phyloP scores from a whole-genome alignment of 1,140 invertebrate genomes.

The Bursaphelenchus mucronatus region DNA sequence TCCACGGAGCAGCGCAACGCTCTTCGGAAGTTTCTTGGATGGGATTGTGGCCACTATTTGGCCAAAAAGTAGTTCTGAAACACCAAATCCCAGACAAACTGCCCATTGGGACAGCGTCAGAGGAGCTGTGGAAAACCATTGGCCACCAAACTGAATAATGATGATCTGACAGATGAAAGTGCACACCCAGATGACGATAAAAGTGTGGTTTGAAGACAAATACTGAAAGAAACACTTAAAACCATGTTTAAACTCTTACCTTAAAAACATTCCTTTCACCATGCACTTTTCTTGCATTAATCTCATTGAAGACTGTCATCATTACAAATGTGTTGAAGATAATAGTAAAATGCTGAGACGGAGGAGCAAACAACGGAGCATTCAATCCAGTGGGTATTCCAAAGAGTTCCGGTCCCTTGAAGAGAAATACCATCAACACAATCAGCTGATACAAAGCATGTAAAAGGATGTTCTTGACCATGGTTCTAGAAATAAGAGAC shows the following conservation, averaged over 20 bases:
- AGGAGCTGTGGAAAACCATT: constrained; percentile 82
- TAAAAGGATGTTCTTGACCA: constrained; percentile 99
- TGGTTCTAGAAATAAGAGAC: constrained; percentile 92
- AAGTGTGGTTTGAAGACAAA: constrained; percentile 94
- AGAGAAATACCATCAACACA: constrained; percentile 88
- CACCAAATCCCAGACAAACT: constrained; percentile 93
- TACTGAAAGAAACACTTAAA: constrained; percentile 65
- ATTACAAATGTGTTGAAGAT: constrained; percentile 99
- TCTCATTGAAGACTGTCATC: constrained; percentile 99
- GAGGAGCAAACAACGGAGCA: constrained; percentile 71
- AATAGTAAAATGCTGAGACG: constrained; percentile 93
- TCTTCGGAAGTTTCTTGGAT: constrained; percentile 84
- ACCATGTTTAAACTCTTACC: not conserved
- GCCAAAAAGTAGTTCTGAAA: constrained; percentile 91
- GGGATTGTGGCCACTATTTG: constrained; percentile 88
- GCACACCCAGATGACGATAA: constrained; percentile 93
- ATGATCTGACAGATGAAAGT: constrained; percentile 87
- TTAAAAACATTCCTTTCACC: constrained; percentile 88
- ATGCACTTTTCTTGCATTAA: constrained; percentile 98
- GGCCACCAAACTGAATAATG: constrained; percentile 92
- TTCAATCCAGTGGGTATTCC: constrained; percentile 82
- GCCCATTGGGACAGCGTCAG: constrained; percentile 90
- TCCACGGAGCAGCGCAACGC: constrained; percentile 54
- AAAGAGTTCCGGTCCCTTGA: constrained; percentile 79
- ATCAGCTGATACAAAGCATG: constrained; percentile 92